Conservation (phyloP, 1,140 invertebrate species). For the Bursaphelenchus mucronatus region DNA sequence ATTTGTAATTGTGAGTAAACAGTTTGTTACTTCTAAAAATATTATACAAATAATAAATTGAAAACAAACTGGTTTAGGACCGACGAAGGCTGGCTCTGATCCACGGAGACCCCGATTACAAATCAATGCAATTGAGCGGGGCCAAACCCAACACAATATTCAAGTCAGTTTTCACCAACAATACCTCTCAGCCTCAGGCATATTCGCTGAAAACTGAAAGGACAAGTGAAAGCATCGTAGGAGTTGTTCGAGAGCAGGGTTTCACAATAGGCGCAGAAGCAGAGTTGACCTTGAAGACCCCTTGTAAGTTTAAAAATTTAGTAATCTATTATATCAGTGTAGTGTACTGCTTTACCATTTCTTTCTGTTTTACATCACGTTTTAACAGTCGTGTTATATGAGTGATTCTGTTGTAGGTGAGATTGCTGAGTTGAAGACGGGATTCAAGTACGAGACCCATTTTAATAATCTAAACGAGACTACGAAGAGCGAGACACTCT, state of each 20-base stretch:
- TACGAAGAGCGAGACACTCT: slow-evolving; percentile 61
- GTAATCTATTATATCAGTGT: not conserved
- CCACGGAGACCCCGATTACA: slow-evolving; percentile 61
- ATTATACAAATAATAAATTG: slow-evolving; percentile 7
- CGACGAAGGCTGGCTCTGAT: slow-evolving; percentile 62
- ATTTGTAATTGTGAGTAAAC: slow-evolving; percentile 54
- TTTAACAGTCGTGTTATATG: not conserved
- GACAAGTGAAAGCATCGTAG: slow-evolving; percentile 62
- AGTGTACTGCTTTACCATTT: slow-evolving; percentile 3
- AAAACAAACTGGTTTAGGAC: slow-evolving; percentile 49
- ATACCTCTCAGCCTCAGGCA: slow-evolving; percentile 62
- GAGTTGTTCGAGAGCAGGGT: slow-evolving; percentile 62
- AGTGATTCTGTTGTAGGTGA: slow-evolving; percentile 48
- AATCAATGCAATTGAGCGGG: slow-evolving; percentile 47
- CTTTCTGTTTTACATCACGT: too few species aligned
- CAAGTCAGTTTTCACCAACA: slow-evolving; percentile 64
- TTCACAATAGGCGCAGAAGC: slow-evolving; percentile 63
- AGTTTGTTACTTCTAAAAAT: slow-evolving; percentile 24
- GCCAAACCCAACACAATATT: slow-evolving; percentile 61
- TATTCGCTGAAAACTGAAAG: slow-evolving; percentile 65
- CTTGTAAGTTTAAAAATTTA: slow-evolving; percentile 57
- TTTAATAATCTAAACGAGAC: slow-evolving; percentile 63
- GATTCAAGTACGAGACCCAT: slow-evolving; percentile 64
- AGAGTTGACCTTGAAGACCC: slow-evolving; percentile 63
- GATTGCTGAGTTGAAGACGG: slow-evolving; percentile 63